These are phyloP conservation scores for Aricia artaxerxes DNA, from an alignment of 2,888 invertebrate species.

Conservation along the genomic window DNA sequence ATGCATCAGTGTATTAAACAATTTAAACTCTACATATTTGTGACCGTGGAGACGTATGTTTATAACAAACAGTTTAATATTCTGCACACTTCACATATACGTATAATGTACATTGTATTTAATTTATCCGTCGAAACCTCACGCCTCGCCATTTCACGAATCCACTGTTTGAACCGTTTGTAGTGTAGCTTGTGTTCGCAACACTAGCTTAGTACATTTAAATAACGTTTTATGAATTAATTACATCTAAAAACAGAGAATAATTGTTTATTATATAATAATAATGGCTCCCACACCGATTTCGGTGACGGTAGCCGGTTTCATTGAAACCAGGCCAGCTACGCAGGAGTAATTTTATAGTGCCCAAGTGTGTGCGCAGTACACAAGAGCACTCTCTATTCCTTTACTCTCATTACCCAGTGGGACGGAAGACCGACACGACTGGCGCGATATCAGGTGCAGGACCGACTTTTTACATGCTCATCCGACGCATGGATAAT, in stretches of 20 bases:
- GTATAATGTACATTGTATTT: conserved; percentile 11
- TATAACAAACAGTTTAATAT: conserved; percentile 16
- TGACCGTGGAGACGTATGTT: background rate
- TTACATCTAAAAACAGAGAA: background rate
- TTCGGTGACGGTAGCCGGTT: too few species aligned
- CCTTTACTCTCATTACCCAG: too few species aligned
- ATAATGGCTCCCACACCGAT: too few species aligned
- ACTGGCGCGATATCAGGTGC: too few species aligned
- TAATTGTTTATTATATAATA: background rate
- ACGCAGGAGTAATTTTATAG: too few species aligned
- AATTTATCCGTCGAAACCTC: conserved; percentile 33
- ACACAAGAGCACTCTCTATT: too few species aligned
- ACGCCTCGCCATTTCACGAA: conserved; percentile 39
- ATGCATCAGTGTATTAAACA: background rate
- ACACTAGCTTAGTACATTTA: background rate
- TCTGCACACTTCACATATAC: conserved; percentile 9
- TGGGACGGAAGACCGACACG: too few species aligned
- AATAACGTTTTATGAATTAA: conserved; percentile 10
- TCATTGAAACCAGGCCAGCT: too few species aligned
- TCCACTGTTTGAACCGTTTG: conserved; percentile 26
- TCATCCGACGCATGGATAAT: too few species aligned
- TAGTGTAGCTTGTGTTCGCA: conserved; percentile 20
- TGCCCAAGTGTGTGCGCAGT: too few species aligned
- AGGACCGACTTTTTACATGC: too few species aligned
- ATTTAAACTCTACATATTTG: background rate